A percentile compares a stretch with the other conserved stretches of the same genome.
These are phyloP conservation scores for Varanus salvator DNA, from an alignment of 2,113 vertebrate genomes.

Conservation along the genomic window DNA sequence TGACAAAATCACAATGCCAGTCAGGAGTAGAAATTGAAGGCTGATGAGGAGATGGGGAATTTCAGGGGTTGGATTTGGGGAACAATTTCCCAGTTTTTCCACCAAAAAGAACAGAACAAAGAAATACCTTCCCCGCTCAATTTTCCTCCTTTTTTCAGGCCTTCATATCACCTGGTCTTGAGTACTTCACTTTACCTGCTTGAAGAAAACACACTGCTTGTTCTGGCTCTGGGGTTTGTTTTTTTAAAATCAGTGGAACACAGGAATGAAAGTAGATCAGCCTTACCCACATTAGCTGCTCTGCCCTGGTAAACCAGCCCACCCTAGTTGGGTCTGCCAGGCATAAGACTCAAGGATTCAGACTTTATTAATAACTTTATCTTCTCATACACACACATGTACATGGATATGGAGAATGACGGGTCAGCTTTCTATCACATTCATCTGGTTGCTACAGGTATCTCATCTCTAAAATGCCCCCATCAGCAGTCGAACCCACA, in stretches of 20 bases:
- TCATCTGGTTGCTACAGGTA: neutral
- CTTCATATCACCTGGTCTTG: too few relatives aligned
- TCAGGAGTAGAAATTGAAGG: too few relatives aligned
- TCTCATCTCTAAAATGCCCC: too few relatives aligned
- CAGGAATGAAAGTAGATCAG: neutral
- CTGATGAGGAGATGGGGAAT: too few relatives aligned
- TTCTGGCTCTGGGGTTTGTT: neutral
- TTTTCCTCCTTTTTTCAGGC: too few relatives aligned
- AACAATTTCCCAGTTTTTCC: too few relatives aligned
- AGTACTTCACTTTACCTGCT: neutral
- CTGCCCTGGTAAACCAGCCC: neutral
- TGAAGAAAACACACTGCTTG: neutral
- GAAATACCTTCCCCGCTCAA: too few relatives aligned
- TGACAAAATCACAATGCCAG: too few relatives aligned
- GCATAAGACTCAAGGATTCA: neutral
- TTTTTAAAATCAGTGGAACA: neutral
- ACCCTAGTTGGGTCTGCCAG: neutral
- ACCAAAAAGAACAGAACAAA: too few relatives aligned
- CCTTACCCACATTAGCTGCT: neutral
- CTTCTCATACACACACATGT: too few relatives aligned
- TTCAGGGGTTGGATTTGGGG: too few relatives aligned
- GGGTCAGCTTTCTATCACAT: neutral
- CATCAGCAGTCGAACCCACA: too few relatives aligned
- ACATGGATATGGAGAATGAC: neutral
- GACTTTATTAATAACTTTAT: neutral